These are phyloP conservation scores for Trilocha varians DNA, from an alignment of 2,888 invertebrate genomes.

Conservation along the genomic window DNA sequence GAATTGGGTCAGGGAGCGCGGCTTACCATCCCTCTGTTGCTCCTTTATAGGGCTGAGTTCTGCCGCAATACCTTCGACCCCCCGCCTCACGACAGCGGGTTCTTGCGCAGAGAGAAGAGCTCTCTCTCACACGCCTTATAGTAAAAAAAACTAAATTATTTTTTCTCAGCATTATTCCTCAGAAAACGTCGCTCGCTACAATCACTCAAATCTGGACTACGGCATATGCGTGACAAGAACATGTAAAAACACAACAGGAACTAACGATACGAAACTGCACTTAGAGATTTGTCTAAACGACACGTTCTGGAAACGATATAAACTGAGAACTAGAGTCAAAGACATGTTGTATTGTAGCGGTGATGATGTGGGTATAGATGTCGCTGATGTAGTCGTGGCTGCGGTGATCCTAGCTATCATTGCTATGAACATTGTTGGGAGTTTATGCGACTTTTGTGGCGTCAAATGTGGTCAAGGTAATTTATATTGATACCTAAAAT, in stretches of 20 bases:
- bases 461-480: neutral
- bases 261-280: conserved; percentile 12
- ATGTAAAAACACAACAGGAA: conserved; percentile 17
- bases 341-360: conserved; percentile 8
- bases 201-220: conserved; percentile 22
- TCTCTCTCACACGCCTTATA: no score
- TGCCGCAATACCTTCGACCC: no score
- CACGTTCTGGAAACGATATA: conserved; percentile 15
- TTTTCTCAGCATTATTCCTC: conserved; percentile 26
- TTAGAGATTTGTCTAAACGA: conserved; percentile 32
- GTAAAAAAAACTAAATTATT: no score
- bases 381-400: conserved; percentile 13
- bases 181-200: conserved; percentile 20
- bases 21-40: no score
- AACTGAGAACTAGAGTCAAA: conserved; percentile 14
- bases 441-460: conserved; percentile 13
- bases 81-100: no score
- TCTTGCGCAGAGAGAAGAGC: no score
- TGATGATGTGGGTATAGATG: conserved; percentile 4
- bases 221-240: conserved; percentile 24
- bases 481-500: no score
- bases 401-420: conserved; percentile 15
- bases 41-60: no score
- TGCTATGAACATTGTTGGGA: conserved; percentile 20
- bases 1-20: no score